Base-by-base conservation (phyloP, 2,797 vertebrate species). In the Malurus leucopterus region DNA sequence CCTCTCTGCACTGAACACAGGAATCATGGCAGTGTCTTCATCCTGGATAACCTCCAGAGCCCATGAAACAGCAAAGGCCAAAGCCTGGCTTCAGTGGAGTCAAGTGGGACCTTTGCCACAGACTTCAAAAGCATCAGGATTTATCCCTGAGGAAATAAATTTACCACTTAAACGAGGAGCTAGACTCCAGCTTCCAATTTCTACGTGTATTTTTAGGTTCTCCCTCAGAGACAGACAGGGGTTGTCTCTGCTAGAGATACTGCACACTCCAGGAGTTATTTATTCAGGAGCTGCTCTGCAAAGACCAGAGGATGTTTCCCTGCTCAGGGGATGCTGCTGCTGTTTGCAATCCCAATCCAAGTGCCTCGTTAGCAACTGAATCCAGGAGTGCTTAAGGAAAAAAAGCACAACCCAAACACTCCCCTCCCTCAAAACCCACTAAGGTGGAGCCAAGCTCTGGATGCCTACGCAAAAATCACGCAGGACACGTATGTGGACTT, bases 51-150 rank as follows among this genome's bases (percentile, higher is more conserved):
- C 8, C 47, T 80, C 85, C 83, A 92, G 71, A 64, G 83, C 17
- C 71, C 47, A 21, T 10, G 30, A 61, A 91, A 83, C 2, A 79
- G n/a, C 53, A 70, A 88, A 73, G 77, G 71, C 68, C 77, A 92
- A 74, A 79, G 69, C 47, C 71, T 32, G 51, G 27, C 54, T 89
- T 61, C 29, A 76, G 47, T 14, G 3, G 84, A 87, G 17, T 59
- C 69, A 80, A 92, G 43, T 29, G 64, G 91, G 85, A 93, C 36
- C 58, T 49, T 79, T 91, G 89, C 80, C 93, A 92, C 65, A 38
- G 71, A 83, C 91, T 93, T 94, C 94, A 94, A 94, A 95, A 24
- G 14, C 58, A 86, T 44, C 43, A 61, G 53, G 53, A 68, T 89
- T 90, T 84, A 91, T 68, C 85, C 68, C 72, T 69, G 59, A 77